phyloP scores from a whole-genome alignment of 2,113 vertebrate genomes.

The Cephalopterus ornatus region DNA sequence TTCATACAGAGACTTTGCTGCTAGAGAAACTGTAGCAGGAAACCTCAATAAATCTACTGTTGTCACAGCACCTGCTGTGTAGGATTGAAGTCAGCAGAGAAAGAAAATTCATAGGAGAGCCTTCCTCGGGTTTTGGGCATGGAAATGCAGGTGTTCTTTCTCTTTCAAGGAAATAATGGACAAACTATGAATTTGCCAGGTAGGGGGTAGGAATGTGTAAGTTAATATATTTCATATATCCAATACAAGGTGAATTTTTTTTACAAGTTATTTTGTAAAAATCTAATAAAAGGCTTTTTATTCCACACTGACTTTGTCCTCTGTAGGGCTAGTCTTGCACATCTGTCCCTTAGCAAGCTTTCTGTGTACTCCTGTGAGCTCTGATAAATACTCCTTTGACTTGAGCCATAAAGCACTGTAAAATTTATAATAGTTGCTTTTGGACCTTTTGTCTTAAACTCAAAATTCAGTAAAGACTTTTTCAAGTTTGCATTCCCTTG shows the following conservation, averaged over 20 bases:
- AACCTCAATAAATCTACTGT: neutral
- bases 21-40: neutral
- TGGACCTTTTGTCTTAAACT: neutral
- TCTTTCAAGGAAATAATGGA: neutral
- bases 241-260: slow-evolving; percentile 22
- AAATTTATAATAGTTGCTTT: neutral
- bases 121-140: neutral
- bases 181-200: neutral
- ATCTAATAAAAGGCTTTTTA: slow-evolving; percentile 72
- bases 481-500: neutral
- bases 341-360: neutral
- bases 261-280: slow-evolving; percentile 73
- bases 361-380: neutral
- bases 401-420: neutral
- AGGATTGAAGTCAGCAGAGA: neutral
- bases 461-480: neutral
- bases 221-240: slow-evolving; percentile 32
- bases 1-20: neutral
- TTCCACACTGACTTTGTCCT: slow-evolving; percentile 1
- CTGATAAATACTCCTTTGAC: neutral
- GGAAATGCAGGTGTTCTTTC: neutral
- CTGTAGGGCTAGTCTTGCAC: neutral
- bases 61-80: neutral
- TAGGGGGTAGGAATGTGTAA: slow-evolving; percentile 32
- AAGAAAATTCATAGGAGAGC: neutral